Base-by-base conservation (phyloP, 2,888 invertebrate species). In the Myopa tessellatipennis region DNA sequence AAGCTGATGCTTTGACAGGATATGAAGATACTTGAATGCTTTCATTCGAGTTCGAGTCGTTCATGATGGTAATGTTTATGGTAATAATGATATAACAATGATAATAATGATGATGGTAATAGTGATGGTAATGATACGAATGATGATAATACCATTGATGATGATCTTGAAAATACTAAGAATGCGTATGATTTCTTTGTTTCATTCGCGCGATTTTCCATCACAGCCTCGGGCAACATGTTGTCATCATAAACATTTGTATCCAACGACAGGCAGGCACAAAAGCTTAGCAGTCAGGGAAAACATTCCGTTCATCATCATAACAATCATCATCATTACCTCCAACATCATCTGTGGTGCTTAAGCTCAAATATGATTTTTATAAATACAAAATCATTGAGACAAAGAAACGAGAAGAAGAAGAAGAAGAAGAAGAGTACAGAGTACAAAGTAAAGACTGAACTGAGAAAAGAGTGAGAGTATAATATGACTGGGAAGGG, bases 331-430 rank as follows among this genome's bases (percentile, higher is more conserved):
- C 45, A 45, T 45, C 10, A 45, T 45, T 4, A 45, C 3, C 45
- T 1, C 10, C 45, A 45, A 8, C 10, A 10, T 45, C 45, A 45
- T 45, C 10, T 82, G 81, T 83, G 83, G 81, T 83, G 84, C 82
- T 87, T 85, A 83, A 87, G 84, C 86, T 83, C 82, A 79, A 81
- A 83, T 83, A 84, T 84, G 83, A 83, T 85, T 86, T 84, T 85
- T 85, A 82, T 83, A 83, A 81, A 77, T 72, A 55, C 55, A 45
- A 61, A 45, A 34, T 34, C 8, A 70, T 63, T 18, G 63, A 67
- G 67, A 75, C 52, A 52, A 40, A 61, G 36, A 61, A 73, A 45
- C n/a, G 52, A 12, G 34, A 58, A 60, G 26, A 40, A 65, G 36
- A 36, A 55, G 12, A 10, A n/a, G 26, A 61, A 61, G 26, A 10